phyloP scores from a whole-genome alignment of 2,113 vertebrate genomes.

The Henicopernis longicauda region DNA sequence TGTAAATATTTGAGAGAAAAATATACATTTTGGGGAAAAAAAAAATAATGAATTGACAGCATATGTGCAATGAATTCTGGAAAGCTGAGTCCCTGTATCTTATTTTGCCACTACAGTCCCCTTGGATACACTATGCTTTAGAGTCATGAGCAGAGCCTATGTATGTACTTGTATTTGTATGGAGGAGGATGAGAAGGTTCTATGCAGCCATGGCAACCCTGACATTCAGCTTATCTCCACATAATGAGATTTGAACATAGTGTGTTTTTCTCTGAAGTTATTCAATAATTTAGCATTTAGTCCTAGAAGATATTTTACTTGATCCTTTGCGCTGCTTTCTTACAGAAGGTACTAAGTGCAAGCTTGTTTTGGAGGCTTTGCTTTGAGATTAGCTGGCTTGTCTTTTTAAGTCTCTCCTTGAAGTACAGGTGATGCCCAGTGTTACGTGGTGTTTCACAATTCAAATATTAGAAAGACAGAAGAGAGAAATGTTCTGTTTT shows the following conservation, averaged over 20 bases:
- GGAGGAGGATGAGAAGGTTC: not conserved
- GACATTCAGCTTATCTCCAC: not conserved
- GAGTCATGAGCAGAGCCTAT: not conserved
- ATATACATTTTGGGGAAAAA: not conserved
- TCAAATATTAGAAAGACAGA: not conserved
- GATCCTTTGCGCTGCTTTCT: not conserved
- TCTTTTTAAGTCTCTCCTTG: not conserved
- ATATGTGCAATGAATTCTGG: not conserved
- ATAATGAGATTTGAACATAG: not conserved
- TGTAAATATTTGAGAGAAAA: not conserved
- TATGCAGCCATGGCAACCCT: not conserved
- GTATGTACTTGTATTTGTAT: accelerated
- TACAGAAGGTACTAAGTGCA: not conserved
- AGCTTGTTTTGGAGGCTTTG: not conserved
- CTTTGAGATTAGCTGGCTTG: not conserved
- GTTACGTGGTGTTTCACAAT: accelerated
- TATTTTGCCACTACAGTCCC: not conserved
- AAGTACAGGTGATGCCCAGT: not conserved
- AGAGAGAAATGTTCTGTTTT: not conserved
- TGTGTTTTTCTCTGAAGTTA: not conserved
- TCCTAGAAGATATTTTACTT: not conserved
- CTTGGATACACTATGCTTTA: not conserved
- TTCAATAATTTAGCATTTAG: not conserved
- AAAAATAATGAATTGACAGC: not conserved
- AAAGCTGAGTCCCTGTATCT: not conserved